phyloP scores from a whole-genome alignment of 2,888 invertebrate genomes.

The Mythimna loreyi region DNA sequence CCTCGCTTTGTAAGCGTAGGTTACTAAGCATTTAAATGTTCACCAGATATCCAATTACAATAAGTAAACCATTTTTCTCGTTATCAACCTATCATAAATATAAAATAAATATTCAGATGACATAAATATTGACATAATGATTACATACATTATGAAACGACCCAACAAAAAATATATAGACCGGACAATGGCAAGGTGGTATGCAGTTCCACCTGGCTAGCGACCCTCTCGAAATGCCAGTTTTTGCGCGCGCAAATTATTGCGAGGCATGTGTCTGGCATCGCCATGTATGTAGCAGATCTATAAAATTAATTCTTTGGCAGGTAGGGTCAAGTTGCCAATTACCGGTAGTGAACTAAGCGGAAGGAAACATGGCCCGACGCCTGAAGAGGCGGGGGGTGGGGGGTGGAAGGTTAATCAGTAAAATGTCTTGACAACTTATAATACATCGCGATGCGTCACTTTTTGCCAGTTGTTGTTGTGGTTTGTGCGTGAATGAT shows the following conservation, averaged over 20 bases:
- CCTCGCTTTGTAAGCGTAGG: background rate
- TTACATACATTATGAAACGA: constrained; percentile 44
- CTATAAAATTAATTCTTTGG: constrained; percentile 51
- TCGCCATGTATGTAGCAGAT: constrained; percentile 34
- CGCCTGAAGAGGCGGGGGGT: constrained; percentile 19
- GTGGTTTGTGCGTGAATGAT: constrained; percentile 47
- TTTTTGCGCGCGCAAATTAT: constrained; percentile 58
- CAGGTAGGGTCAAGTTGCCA: constrained; percentile 50
- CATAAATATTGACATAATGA: constrained; percentile 60
- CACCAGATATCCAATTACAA: background rate
- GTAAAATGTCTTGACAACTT: constrained; percentile 38
- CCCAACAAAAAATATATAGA: constrained; percentile 53
- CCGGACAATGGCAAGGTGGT: constrained; percentile 54
- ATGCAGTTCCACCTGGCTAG: constrained; percentile 61
- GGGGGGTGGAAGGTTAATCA: constrained; percentile 32
- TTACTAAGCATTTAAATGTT: constrained; percentile 5
- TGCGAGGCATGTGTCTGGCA: constrained; percentile 35
- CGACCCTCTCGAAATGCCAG: constrained; percentile 60
- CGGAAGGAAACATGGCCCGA: constrained; percentile 60
- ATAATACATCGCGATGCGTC: constrained; percentile 34
- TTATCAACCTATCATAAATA: background rate
- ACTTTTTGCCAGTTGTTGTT: constrained; percentile 54
- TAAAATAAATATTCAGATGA: constrained; percentile 35
- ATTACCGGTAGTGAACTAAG: constrained; percentile 60
- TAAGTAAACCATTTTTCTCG: background rate